These are phyloP conservation scores for Gandaritis pyraliata DNA, from an alignment of 2,888 invertebrate genomes.

Conservation along the genomic window DNA sequence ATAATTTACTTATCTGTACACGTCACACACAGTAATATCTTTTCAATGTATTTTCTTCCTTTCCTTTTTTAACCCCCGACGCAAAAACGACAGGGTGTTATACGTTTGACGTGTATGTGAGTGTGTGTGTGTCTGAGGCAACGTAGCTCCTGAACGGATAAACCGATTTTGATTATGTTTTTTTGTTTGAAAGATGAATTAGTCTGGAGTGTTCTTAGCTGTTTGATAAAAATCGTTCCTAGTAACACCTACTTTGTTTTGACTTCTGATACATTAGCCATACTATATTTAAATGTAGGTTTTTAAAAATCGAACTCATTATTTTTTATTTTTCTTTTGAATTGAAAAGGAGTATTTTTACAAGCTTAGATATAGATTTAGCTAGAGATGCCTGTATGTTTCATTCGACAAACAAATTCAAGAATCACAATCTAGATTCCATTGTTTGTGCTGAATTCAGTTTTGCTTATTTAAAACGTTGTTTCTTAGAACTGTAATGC, in stretches of 20 bases:
- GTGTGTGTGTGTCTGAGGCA: too few relatives aligned
- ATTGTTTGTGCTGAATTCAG: slow-evolving; percentile 11
- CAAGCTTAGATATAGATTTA: not conserved
- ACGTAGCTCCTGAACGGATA: too few relatives aligned
- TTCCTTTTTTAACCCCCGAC: too few relatives aligned
- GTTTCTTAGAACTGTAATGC: slow-evolving; percentile 11
- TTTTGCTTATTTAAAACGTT: slow-evolving; percentile 5
- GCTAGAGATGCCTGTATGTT: not conserved
- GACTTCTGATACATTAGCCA: slow-evolving; percentile 39
- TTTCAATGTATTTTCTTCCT: too few relatives aligned
- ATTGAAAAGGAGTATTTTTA: not conserved
- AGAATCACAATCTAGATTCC: slow-evolving; percentile 12
- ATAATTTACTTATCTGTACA: too few relatives aligned
- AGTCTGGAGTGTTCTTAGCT: too few relatives aligned
- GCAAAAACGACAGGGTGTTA: too few relatives aligned
- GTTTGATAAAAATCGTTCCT: too few relatives aligned
- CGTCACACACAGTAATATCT: too few relatives aligned
- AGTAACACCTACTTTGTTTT: slow-evolving; percentile 48
- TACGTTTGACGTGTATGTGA: too few relatives aligned
- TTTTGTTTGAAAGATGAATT: too few relatives aligned
- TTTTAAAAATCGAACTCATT: slow-evolving; percentile 12
- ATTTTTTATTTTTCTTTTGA: not conserved
- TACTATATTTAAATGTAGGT: slow-evolving; percentile 17
- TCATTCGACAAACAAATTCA: slow-evolving; percentile 1
- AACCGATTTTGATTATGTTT: too few relatives aligned